These are phyloP conservation scores for Cliona cf. orientalis DNA, from an alignment of 37 sponge, comb jelly and placozoan species.

Conservation along the genomic window DNA sequence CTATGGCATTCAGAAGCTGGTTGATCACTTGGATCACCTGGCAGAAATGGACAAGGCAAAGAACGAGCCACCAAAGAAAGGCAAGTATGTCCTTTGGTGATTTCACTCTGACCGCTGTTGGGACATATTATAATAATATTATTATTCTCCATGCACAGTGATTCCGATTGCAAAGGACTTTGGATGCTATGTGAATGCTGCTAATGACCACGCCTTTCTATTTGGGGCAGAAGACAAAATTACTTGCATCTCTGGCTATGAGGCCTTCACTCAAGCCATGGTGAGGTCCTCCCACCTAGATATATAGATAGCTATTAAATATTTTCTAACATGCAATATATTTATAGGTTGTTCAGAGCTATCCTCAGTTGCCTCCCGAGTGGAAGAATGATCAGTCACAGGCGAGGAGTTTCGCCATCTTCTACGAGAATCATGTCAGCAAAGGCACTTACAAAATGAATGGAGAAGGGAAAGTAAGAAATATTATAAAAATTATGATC, in stretches of 20 bases:
- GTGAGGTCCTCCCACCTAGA: too few relatives aligned
- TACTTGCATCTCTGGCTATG: slow-evolving; percentile 26
- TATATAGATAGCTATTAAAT: too few relatives aligned
- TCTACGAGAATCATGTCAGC: slow-evolving; percentile 45
- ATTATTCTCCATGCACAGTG: slow-evolving; percentile 7
- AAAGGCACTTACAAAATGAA: slow-evolving; percentile 63
- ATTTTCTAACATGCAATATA: background rate
- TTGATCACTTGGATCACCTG: slow-evolving; percentile 39
- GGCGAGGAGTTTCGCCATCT: slow-evolving; percentile 49
- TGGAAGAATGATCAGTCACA: slow-evolving; percentile 42
- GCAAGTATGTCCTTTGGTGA: background rate
- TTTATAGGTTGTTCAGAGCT: slow-evolving; percentile 41
- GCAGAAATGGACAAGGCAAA: slow-evolving; percentile 14
- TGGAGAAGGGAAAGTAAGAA: slow-evolving; percentile 32
- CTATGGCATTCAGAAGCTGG: slow-evolving; percentile 53
- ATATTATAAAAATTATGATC: background rate
- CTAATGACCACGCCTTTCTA: slow-evolving; percentile 31
- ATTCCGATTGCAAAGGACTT: slow-evolving; percentile 15
- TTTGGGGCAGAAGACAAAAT: slow-evolving; percentile 33
- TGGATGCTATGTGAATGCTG: slow-evolving; percentile 58
- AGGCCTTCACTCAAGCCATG: slow-evolving; percentile 65
- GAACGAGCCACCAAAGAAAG: background rate
- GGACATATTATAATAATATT: background rate
- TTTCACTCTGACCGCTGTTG: too few relatives aligned
- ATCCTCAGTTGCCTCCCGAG: slow-evolving; percentile 48